Percentiles rank a stretch among this genome's conserved stretches.
These are phyloP conservation scores for Drosophila atripex DNA, from an alignment of 2,888 invertebrate genomes.

Conservation along the genomic window DNA sequence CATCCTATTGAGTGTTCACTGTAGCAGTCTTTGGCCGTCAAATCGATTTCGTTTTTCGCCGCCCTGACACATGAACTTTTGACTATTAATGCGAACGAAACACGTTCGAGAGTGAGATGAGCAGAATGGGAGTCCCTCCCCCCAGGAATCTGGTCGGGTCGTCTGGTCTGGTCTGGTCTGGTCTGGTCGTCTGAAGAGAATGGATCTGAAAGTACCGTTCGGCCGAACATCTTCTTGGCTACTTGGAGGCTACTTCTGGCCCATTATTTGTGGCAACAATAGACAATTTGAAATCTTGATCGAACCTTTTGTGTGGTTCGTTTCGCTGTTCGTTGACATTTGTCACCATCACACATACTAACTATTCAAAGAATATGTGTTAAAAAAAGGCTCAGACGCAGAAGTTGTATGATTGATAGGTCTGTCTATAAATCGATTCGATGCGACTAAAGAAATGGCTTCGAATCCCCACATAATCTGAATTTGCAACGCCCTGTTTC, in stretches of 20 bases:
- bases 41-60: conserved; percentile 55
- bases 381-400: background rate
- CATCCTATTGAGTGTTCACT: background rate
- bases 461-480: conserved; percentile 16
- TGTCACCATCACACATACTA: conserved; percentile 37
- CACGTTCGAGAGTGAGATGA: conserved; percentile 31
- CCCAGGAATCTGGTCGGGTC: conserved; percentile 1
- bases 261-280: conserved; percentile 43
- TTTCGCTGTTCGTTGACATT: conserved; percentile 72
- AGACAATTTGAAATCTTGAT: conserved; percentile 68
- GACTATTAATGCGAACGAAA: conserved; percentile 29
- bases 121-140: conserved; percentile 9
- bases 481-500: conserved; percentile 13
- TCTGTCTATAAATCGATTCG: conserved; percentile 14
- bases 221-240: conserved; percentile 8
- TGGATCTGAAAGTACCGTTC: conserved; percentile 60
- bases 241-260: conserved; percentile 43
- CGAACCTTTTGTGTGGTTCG: conserved; percentile 59
- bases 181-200: background rate
- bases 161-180: background rate
- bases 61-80: conserved; percentile 69
- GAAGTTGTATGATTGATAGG: conserved; percentile 2
- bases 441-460: conserved; percentile 18
- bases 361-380: background rate
- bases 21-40: conserved; percentile 29